Evolutionary conservation across 2,797 vertebrate genomes (phyloP), one percentile per base, ranked within the genome.

Genomic region (Pangasius macronema): DNA sequence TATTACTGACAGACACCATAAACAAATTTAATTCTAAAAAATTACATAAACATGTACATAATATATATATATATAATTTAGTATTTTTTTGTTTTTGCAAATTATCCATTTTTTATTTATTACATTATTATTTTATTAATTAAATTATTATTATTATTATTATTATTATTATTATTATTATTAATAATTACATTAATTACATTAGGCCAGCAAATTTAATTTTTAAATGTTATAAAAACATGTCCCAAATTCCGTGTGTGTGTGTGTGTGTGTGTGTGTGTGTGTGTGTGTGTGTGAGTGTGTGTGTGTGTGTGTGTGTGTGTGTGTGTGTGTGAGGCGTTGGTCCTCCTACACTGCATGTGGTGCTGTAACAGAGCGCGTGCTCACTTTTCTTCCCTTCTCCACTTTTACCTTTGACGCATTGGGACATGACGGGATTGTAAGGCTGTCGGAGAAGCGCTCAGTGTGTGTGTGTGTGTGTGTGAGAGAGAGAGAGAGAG

Each of bases 311-410:
- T 36, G 75, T 55, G 55, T 82, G 80, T 49, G 59, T 30, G 80
- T 67, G 81, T 55, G 65, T 18, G 82, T n/a, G 82, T 55, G 82
- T 27, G 30, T n/a, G 1, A 81, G 22, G 39, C 22, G 14, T 33
- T 61, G 18, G 94, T 96, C 95, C 95, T 96, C 95, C 95, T 86
- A 93, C 85, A 93, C 95, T 93, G 90, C 93, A 92, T 89, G 95
- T 93, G 95, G 95, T 93, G 95, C 95, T 95, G 94, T 96, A 90
- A 92, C 94, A 65, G 89, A 87, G 33, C 86, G 51, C 88, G 18
- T n/a, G 39, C 84, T 80, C 88, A 63, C 91, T 92, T 89, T 92
- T 92, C 89, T 89, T 79, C 63, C 89, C 82, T 82, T 92, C 91
- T 90, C 90, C 90, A 90, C 91, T 93, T 89, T 91, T 89, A 92